Evolutionary conservation across 1,140 invertebrate species (phyloP), one percentile per base, ranked within the genome.

Genomic region (Limonius californicus): DNA sequence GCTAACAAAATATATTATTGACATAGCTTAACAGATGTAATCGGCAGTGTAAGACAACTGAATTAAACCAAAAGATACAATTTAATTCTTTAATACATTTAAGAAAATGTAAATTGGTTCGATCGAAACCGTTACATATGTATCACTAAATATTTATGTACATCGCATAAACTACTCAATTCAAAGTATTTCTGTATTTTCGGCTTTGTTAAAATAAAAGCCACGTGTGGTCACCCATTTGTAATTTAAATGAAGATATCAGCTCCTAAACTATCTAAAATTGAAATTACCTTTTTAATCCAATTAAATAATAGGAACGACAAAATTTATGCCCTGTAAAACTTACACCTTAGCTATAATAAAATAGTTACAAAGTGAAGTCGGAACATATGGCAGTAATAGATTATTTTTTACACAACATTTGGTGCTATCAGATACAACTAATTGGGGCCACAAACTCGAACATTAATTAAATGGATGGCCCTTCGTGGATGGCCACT

Each of bases 391-490:
- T 63, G 56, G 56, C 21, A 23, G 21, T 39, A 35, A 57, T 63
- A 64, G 57, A 64, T 64, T 55, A 59, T 63, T 50, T 64, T 60
- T 61, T 60, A 61, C 54, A 64, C 53, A 67, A 61, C 65, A 67
- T 67, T 64, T 64, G 62, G 65, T 57, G 56, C 59, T 67, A 67
- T 67, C 65, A 53, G 65, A 67, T 67, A 67, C 59, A 64, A 42
- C 59, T 67, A 67, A 67, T 67, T 67, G 57, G 62, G 65, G 62
- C 50, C 62, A 47, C 19, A 16, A 58, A 59, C 62, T 64, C 61
- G 16, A 61, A 59, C 65, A 67, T 67, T 64, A 64, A 67, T 67
- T 67, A 67, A 19, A 2, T 50, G 45, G 20, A 50, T 50, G 3
- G 6, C 45, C 45, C 15, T 50, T 18, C 45, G 15, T n/a, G n/a